Percentiles rank a stretch among this genome's conserved stretches.
phyloP scores from a whole-genome alignment of 1,140 invertebrate species.

The Cryptotermes secundus region DNA sequence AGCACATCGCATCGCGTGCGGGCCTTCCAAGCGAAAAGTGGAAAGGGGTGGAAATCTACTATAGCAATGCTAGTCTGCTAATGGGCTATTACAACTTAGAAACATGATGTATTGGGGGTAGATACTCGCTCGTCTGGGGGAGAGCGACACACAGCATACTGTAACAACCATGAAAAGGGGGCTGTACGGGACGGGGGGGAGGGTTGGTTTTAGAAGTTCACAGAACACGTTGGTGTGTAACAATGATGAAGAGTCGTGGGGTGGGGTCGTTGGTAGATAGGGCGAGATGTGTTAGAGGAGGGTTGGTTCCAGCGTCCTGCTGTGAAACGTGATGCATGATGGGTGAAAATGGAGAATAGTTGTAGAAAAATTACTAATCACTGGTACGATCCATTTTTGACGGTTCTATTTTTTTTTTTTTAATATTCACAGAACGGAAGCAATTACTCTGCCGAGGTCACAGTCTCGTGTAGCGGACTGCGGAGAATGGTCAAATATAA shows the following conservation, averaged over 20 bases:
- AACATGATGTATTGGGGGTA: slow-evolving; percentile 19
- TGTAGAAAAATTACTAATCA: slow-evolving; percentile 9
- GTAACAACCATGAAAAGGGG: not conserved
- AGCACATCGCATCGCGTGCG: slow-evolving; percentile 3
- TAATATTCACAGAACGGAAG: not conserved
- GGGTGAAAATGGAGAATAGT: slow-evolving; percentile 4
- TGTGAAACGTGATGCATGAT: slow-evolving; percentile 11
- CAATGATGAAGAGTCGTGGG: not conserved
- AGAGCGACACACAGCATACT: not conserved
- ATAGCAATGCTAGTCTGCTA: slow-evolving; percentile 19
- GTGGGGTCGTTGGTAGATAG: not conserved
- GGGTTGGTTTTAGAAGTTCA: slow-evolving; percentile 19
- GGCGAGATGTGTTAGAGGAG: not conserved
- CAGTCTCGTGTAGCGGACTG: no score
- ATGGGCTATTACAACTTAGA: slow-evolving; percentile 10
- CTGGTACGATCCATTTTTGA: not conserved
- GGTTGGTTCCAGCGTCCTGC: slow-evolving; percentile 1
- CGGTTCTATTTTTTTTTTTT: not conserved
- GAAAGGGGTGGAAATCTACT: not conserved
- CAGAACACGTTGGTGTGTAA: slow-evolving; percentile 6
- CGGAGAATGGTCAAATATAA: no score
- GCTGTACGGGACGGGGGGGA: not conserved
- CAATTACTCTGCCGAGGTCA: not conserved
- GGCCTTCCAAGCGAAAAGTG: not conserved
- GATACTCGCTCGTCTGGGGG: not conserved